Base-by-base conservation (phyloP, 1,140 invertebrate genomes). In the Macrotrachela quadricornifera region DNA sequence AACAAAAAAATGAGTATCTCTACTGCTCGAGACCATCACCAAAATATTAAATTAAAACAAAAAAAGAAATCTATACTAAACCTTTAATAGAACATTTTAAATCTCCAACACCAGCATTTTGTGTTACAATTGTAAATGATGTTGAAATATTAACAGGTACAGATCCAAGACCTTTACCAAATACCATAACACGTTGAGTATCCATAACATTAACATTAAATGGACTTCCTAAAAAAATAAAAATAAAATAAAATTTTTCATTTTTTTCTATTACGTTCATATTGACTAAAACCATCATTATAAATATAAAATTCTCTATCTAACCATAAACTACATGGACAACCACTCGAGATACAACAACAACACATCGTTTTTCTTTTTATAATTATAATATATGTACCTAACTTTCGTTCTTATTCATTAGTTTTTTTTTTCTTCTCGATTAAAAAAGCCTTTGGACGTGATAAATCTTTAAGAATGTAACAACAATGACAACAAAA, bases 11-110 rank as follows among this genome's bases (percentile, higher is more conserved):
- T 61, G 88, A 81, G 2, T 76, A 76, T 0, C 85, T 80, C 39
- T 70, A 45, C 74, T 75, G 14, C 73, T 78, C 59, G 45, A 81
- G 73, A 45, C 80, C 79, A 30, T 73, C 70, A 58, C 78, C 74
- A 10, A 77, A 76, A 62, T 88, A 82, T 49, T 94, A 80, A 43
- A 77, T 78, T 68, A 95, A 91, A 12, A 78, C 79, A 49, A 84
- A 49, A 14, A 49, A 38, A 3, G 36, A 49, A 18, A 51, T 42
- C 49, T 13, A 18, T 14, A 30, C 21, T 56, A 45, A 16, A 56
- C 57, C 49, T 40, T 50, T 40, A 6, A 56, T 44, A 10, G 40
- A 36, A 15, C 39, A 39, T 21, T 42, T 18, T 14, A 57, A 40
- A 11, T 17, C 15, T 16, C 50, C 57, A 57, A 36, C 38, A 6